These are phyloP conservation scores for Spea bombifrons DNA, from an alignment of 2,113 vertebrate species.

Conservation along the genomic window DNA sequence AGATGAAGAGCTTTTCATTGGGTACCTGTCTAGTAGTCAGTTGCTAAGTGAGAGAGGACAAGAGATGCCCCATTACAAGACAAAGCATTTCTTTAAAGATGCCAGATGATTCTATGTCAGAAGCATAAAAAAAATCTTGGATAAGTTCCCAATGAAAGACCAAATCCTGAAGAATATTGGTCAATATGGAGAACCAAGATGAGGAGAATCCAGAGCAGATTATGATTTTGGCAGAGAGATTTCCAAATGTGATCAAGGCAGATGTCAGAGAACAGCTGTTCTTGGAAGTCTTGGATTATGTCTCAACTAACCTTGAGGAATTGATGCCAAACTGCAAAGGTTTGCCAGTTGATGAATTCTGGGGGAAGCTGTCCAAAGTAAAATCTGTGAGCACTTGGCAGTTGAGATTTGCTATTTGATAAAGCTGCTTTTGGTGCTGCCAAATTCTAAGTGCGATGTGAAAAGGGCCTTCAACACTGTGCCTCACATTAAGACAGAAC, in stretches of 20 bases:
- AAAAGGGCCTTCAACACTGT: no score
- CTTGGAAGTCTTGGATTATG: conserved; percentile 44
- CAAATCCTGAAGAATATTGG: conserved; percentile 50
- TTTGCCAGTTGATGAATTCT: no score
- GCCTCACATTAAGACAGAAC: conserved; percentile 27
- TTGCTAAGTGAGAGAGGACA: conserved; percentile 44
- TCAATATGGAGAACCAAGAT: conserved; percentile 48
- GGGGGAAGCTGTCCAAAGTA: no score
- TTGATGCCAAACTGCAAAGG: conserved; percentile 3
- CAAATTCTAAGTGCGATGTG: no score
- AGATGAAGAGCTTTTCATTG: background rate
- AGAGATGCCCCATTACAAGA: conserved; percentile 35
- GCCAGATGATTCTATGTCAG: conserved; percentile 46
- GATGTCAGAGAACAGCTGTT: conserved; percentile 37
- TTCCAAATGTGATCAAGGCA: conserved; percentile 12
- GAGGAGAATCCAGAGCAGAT: conserved; percentile 43
- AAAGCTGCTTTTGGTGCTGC: no score
- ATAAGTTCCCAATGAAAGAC: conserved; percentile 52
- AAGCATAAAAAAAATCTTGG: conserved; percentile 45
- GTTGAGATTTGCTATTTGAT: no score
- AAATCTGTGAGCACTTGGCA: no score
- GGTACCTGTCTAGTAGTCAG: conserved; percentile 22
- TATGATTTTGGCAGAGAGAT: conserved; percentile 13
- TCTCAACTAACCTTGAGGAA: conserved; percentile 46
- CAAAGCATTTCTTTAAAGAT: conserved; percentile 49